These are phyloP conservation scores for Stomatorhinus ivindoensis DNA, from an alignment of 2,113 vertebrate genomes.

Conservation along the genomic window DNA sequence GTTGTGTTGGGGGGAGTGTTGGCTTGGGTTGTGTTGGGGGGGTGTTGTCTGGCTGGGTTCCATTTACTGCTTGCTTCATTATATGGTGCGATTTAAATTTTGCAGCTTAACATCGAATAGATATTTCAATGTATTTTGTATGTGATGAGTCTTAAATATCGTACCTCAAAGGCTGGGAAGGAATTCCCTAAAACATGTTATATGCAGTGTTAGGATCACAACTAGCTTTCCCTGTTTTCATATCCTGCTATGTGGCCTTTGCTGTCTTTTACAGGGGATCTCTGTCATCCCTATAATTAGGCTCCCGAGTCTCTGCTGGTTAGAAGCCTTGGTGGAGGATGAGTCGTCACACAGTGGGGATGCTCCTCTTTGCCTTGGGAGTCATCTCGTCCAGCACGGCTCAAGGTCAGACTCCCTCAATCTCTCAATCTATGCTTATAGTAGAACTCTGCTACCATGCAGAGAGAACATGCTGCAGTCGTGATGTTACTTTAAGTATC, in stretches of 20 bases:
- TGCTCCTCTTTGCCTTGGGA: constrained; percentile 45
- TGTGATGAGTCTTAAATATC: neutral
- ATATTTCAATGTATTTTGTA: neutral
- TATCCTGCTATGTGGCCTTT: neutral
- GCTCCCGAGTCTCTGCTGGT: neutral
- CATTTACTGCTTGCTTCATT: neutral
- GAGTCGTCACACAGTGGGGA: constrained; percentile 30
- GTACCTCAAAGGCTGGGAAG: neutral
- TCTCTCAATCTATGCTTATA: neutral
- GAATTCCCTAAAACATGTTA: neutral
- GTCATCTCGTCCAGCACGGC: constrained; percentile 32
- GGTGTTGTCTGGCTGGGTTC: neutral
- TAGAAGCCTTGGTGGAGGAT: constrained; percentile 38
- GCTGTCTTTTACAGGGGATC: neutral
- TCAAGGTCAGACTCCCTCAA: constrained; percentile 46
- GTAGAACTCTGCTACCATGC: neutral
- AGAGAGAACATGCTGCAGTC: neutral
- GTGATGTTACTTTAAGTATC: neutral
- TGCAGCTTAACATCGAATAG: neutral
- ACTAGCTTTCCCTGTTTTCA: neutral
- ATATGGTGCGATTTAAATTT: neutral
- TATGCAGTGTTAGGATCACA: neutral
- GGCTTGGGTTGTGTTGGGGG: neutral
- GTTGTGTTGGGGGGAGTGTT: neutral
- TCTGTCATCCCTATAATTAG: neutral